Conservation (phyloP, 2,113 vertebrate species). For the Corvus cornix region DNA sequence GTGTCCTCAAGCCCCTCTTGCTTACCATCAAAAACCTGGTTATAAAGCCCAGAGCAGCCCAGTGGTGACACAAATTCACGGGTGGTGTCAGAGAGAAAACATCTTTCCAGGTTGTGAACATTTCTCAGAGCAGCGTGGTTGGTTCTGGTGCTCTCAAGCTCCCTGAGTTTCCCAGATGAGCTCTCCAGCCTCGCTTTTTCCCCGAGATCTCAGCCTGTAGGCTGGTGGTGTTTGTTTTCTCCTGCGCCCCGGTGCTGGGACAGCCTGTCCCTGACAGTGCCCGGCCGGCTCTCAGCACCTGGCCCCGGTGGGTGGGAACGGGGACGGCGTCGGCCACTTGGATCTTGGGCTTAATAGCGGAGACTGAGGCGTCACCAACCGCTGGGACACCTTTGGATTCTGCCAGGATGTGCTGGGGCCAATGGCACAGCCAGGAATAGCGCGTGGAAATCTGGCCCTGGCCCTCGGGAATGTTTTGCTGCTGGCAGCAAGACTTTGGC, state of each 20-base stretch:
- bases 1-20: neutral
- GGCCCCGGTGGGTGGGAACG: neutral
- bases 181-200: neutral
- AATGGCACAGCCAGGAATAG: neutral
- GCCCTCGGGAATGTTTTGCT: neutral
- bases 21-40: neutral
- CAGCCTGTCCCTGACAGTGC: neutral
- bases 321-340: neutral
- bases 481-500: neutral
- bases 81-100: fast-evolving
- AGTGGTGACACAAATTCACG: neutral
- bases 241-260: neutral
- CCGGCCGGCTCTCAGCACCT: neutral
- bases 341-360: neutral
- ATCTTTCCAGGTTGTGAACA: neutral
- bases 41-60: neutral
- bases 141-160: neutral
- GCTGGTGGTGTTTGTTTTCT: neutral
- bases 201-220: neutral
- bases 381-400: neutral
- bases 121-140: neutral
- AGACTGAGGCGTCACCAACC: fast-evolving
- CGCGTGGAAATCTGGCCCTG: neutral
- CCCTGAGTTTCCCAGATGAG: neutral
- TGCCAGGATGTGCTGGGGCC: neutral